A percentile compares a stretch with the other conserved stretches of the same genome.
Evolutionary conservation across 2,797 vertebrate species (phyloP).

Genomic region (Delichon dasypus): DNA sequence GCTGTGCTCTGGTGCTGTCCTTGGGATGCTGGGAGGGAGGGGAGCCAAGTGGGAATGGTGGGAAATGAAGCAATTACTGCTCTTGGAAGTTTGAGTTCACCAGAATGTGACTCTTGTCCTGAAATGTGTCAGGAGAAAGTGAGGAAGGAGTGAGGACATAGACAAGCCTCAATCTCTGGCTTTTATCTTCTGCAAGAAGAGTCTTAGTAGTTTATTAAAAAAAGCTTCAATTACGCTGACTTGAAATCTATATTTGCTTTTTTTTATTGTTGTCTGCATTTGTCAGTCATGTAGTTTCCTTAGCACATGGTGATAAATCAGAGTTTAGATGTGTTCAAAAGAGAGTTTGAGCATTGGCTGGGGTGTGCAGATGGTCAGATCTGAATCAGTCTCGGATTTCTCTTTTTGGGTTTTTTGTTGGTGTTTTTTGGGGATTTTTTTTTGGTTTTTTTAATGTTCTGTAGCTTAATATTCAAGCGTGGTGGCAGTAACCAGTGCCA

Average conservation of each 20-base stretch:
- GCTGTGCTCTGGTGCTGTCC: background rate
- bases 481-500: background rate
- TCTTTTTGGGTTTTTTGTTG: background rate
- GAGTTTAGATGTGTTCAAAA: background rate
- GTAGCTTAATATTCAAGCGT: background rate
- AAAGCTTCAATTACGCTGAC: background rate
- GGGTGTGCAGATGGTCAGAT: background rate
- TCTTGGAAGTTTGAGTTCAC: background rate
- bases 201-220: background rate
- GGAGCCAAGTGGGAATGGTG: fast-evolving
- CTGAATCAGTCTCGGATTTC: background rate
- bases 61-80: background rate
- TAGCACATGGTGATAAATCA: background rate
- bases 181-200: background rate
- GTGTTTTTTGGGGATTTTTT: background rate
- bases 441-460: background rate
- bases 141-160: background rate
- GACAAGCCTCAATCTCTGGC: background rate
- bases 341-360: background rate
- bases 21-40: background rate
- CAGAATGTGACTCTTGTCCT: background rate
- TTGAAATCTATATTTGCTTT: background rate
- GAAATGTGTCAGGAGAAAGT: background rate
- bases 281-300: background rate
- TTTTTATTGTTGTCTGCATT: background rate